Percentiles rank a stretch among this genome's conserved stretches.
Conservation (phyloP, 2,888 invertebrate species). For the Agrochola circellaris region DNA sequence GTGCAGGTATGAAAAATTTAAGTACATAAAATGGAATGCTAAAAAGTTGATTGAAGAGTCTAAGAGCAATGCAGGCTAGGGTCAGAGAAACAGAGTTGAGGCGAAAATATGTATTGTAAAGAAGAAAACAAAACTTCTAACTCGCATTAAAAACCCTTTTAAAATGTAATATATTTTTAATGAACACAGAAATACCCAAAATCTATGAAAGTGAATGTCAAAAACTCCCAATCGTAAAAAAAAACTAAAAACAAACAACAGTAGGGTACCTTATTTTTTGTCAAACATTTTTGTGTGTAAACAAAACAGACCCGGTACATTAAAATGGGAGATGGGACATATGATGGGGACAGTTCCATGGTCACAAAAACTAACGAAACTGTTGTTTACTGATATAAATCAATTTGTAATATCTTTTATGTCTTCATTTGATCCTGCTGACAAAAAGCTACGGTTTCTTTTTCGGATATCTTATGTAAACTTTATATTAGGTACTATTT, state of each 20-base stretch:
- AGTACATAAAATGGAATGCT: background rate
- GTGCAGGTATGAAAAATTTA: background rate
- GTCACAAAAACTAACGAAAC: constrained; percentile 54
- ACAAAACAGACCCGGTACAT: constrained; percentile 63
- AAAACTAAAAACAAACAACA: constrained; percentile 19
- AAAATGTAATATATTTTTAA: constrained; percentile 9
- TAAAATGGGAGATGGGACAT: constrained; percentile 64
- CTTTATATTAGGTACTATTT: too few relatives aligned
- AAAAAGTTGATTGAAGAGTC: background rate
- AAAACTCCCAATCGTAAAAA: constrained; percentile 21
- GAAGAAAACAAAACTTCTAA: background rate
- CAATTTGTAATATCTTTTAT: constrained; percentile 42
- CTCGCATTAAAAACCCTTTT: background rate
- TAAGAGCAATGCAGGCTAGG: background rate
- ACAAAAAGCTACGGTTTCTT: background rate
- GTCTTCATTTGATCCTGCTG: constrained; percentile 37
- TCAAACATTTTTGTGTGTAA: constrained; percentile 47
- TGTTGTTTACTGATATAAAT: constrained; percentile 69
- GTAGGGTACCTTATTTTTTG: constrained; percentile 44
- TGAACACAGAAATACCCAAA: constrained; percentile 16
- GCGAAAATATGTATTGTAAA: too few relatives aligned
- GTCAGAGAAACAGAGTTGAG: background rate
- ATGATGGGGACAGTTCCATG: constrained; percentile 52
- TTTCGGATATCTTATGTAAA: too few relatives aligned
- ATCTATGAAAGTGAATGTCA: constrained; percentile 22